phyloP scores from a whole-genome alignment of 2,113 vertebrate species.

The Progne subis region DNA sequence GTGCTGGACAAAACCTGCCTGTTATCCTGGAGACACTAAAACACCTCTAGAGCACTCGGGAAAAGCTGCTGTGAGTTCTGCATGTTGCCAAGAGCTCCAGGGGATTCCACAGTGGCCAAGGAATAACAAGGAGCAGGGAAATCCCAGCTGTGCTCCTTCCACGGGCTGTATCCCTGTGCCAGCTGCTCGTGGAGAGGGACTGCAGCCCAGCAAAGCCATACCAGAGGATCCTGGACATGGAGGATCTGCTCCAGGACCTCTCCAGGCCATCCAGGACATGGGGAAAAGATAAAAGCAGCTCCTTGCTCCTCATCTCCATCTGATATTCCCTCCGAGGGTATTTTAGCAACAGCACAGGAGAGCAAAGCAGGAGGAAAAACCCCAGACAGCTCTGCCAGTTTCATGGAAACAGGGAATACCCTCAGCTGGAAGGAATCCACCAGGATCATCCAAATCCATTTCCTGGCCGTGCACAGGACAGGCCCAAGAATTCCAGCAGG shows the following conservation, averaged over 20 bases:
- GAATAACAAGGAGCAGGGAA: neutral
- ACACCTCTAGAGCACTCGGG: neutral
- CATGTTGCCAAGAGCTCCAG: slow-evolving; percentile 17
- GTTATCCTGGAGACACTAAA: neutral
- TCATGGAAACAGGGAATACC: neutral
- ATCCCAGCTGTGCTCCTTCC: slow-evolving; percentile 2
- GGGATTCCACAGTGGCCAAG: neutral
- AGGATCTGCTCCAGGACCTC: neutral
- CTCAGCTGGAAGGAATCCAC: neutral
- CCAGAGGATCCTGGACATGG: neutral
- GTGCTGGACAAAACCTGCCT: neutral
- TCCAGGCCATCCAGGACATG: accelerated
- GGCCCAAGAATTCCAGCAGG: neutral
- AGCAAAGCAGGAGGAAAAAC: neutral
- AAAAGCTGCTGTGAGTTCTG: neutral
- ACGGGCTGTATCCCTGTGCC: neutral
- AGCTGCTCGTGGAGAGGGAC: neutral
- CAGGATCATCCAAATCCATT: neutral
- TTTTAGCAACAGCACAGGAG: neutral
- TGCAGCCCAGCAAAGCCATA: neutral
- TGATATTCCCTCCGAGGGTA: neutral
- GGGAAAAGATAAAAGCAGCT: neutral
- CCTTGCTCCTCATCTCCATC: neutral
- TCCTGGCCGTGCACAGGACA: neutral
- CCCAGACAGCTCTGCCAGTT: neutral